A percentile compares a stretch with the other conserved stretches of the same genome.
Conservation (phyloP, 1,140 invertebrate genomes). For the Metopolophium dirhodum region DNA sequence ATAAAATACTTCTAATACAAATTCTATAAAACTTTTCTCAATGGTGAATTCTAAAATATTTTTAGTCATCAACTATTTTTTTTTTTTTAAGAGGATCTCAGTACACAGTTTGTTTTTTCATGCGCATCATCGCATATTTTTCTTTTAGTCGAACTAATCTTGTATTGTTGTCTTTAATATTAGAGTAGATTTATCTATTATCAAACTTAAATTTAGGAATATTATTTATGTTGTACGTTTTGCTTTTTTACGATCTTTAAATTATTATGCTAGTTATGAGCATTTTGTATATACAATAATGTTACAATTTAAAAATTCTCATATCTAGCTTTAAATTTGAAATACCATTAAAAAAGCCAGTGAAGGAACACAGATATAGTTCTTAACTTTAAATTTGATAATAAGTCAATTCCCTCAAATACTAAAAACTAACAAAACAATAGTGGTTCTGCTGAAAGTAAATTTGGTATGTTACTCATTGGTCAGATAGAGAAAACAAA, state of each 20-base stretch:
- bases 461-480: neutral
- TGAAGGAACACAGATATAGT: neutral
- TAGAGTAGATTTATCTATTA: neutral
- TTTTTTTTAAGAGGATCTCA: neutral
- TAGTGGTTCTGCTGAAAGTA: neutral
- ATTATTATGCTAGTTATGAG: neutral
- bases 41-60: neutral
- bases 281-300: no score
- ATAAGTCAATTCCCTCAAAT: neutral
- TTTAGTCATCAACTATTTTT: neutral
- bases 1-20: neutral
- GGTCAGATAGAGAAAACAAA: no score
- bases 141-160: neutral
- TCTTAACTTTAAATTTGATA: neutral
- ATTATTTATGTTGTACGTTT: neutral
- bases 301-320: neutral
- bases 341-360: neutral
- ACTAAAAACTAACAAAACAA: neutral
- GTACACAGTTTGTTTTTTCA: neutral
- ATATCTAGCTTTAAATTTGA: neutral
- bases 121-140: neutral
- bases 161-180: neutral
- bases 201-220: no score
- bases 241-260: neutral
- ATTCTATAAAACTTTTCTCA: neutral